Conservation (phyloP, 2,888 invertebrate genomes). For the Keiferia lycopersicella region DNA sequence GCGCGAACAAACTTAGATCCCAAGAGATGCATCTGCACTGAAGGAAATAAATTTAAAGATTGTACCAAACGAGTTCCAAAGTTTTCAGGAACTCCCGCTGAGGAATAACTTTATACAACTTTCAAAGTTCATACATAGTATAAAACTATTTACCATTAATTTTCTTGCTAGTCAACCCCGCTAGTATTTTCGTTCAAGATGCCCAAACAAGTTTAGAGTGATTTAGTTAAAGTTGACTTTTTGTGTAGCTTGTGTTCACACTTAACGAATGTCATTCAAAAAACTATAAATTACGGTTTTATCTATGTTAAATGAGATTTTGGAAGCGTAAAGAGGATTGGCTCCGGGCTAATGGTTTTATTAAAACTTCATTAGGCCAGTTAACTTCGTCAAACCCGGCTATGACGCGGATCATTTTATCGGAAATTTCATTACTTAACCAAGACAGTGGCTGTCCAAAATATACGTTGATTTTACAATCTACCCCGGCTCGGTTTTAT, state of each 20-base stretch:
- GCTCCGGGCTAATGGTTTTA: conserved; percentile 39
- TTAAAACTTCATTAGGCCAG: conserved; percentile 40
- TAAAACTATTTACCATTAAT: conserved; percentile 25
- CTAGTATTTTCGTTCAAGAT: conserved; percentile 2
- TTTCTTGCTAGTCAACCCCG: conserved; percentile 18
- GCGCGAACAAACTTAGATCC: conserved; percentile 16
- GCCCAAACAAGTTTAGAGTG: conserved; percentile 6
- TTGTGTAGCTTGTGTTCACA: conserved; percentile 12
- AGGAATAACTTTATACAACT: conserved; percentile 35
- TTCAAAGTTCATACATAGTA: conserved; percentile 20
- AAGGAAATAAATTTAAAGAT: conserved; percentile 41
- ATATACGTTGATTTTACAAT: conserved; percentile 4
- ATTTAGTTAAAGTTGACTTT: conserved; percentile 20
- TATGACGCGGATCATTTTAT: conserved; percentile 29
- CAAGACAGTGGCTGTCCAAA: conserved; percentile 21
- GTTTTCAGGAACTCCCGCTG: conserved; percentile 40
- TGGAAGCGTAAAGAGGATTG: conserved; percentile 38
- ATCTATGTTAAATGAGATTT: conserved; percentile 38
- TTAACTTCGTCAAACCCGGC: conserved; percentile 30
- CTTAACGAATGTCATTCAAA: conserved; percentile 31
- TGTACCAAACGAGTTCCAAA: conserved; percentile 40
- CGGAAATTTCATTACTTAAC: conserved; percentile 23
- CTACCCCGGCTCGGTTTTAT: conserved; percentile 14
- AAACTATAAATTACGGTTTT: conserved; percentile 40
- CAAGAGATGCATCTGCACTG: conserved; percentile 38